Conservation (phyloP, 1,140 invertebrate species). For the Bilobella aurantiaca region DNA sequence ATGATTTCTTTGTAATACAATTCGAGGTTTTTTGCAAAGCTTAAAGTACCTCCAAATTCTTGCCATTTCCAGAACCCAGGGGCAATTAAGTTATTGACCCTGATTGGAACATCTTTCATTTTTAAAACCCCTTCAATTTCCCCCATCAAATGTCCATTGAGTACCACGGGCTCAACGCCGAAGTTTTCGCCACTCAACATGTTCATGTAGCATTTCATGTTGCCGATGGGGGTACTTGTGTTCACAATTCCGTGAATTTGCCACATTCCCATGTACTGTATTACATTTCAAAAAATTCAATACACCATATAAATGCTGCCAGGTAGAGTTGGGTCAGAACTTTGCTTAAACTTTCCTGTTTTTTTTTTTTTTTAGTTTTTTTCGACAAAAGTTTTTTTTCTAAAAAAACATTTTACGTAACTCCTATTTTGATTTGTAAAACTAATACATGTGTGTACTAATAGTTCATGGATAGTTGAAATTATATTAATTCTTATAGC, state of each 20-base stretch:
- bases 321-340: background rate
- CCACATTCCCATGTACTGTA: background rate
- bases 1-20: background rate
- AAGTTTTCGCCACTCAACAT: background rate
- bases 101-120: background rate
- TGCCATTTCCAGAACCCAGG: background rate
- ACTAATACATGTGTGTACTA: no score
- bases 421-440: no score
- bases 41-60: background rate
- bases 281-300: background rate
- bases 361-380: background rate
- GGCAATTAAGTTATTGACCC: background rate
- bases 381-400: background rate
- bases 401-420: no score
- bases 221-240: background rate
- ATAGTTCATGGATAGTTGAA: no score
- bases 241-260: constrained; percentile 1
- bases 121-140: background rate
- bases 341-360: background rate
- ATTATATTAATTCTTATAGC: no score
- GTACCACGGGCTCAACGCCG: background rate
- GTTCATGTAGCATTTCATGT: background rate
- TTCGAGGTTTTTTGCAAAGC: background rate
- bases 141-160: background rate
- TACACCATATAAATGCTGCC: background rate